Percentiles rank a stretch among this genome's conserved stretches.
These are phyloP conservation scores for Formicarius rufipectus DNA, from an alignment of 2,113 vertebrate genomes.

Conservation along the genomic window DNA sequence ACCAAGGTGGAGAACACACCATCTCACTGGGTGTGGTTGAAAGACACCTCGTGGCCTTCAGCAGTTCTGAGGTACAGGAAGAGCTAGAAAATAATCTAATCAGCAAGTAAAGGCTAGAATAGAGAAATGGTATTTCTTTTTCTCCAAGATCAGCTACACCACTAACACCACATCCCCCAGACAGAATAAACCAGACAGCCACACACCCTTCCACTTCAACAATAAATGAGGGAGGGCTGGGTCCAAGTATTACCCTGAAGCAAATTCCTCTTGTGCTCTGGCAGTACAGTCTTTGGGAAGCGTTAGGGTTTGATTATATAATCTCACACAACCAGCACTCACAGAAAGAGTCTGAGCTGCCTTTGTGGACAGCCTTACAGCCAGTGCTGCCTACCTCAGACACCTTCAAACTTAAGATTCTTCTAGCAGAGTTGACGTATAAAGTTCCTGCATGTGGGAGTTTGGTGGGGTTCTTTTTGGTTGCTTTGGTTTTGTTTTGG, in stretches of 20 bases:
- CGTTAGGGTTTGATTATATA: neutral
- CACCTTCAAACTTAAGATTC: neutral
- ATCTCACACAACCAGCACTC: neutral
- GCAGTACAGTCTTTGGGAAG: neutral
- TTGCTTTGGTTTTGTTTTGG: neutral
- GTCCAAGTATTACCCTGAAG: neutral
- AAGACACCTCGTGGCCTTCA: neutral
- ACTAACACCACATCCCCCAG: neutral
- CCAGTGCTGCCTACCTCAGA: neutral
- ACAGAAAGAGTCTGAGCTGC: neutral
- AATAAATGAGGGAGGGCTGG: neutral
- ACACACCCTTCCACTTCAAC: neutral
- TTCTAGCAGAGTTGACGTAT: neutral
- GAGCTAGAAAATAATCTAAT: neutral
- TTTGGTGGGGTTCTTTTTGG: neutral
- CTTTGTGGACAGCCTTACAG: neutral
- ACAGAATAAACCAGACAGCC: neutral
- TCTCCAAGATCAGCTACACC: neutral
- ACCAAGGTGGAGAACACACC: neutral
- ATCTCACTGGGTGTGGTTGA: rapidly evolving
- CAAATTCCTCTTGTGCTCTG: neutral
- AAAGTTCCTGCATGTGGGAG: neutral
- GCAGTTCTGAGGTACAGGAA: neutral
- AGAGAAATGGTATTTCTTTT: neutral
- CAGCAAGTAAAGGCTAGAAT: neutral